phyloP scores from a whole-genome alignment of 2,888 invertebrate species.

The Ommatoiulus sabulosus region DNA sequence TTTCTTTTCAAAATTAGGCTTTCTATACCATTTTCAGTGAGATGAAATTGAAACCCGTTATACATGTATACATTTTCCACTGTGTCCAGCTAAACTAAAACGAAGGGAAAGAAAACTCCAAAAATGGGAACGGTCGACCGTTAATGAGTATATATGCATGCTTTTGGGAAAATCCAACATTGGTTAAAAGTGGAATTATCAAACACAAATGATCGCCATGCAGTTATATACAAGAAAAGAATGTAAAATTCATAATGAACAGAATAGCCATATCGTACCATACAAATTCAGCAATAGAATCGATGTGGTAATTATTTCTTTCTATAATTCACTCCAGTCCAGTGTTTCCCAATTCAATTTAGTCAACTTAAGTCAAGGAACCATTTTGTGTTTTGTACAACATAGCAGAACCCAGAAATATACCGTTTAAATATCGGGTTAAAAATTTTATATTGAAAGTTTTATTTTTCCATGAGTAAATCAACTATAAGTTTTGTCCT shows the following conservation, averaged over 20 bases:
- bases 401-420: too few species aligned
- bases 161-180: not conserved
- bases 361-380: too few species aligned
- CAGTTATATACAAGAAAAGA: not conserved
- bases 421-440: too few species aligned
- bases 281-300: not conserved
- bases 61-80: not conserved
- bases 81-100: not conserved
- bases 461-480: too few species aligned
- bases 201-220: not conserved
- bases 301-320: not conserved
- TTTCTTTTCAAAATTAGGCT: not conserved
- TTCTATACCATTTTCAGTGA: not conserved
- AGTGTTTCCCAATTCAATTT: too few species aligned
- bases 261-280: too few species aligned
- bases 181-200: not conserved
- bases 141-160: too few species aligned
- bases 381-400: too few species aligned
- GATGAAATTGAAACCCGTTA: not conserved
- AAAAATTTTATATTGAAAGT: too few species aligned
- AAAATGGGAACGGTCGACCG: not conserved
- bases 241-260: not conserved
- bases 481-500: too few species aligned
- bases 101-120: not conserved
- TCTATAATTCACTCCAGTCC: not conserved